phyloP scores from a whole-genome alignment of 2,797 vertebrate species.

The Limnodromus scolopaceus region DNA sequence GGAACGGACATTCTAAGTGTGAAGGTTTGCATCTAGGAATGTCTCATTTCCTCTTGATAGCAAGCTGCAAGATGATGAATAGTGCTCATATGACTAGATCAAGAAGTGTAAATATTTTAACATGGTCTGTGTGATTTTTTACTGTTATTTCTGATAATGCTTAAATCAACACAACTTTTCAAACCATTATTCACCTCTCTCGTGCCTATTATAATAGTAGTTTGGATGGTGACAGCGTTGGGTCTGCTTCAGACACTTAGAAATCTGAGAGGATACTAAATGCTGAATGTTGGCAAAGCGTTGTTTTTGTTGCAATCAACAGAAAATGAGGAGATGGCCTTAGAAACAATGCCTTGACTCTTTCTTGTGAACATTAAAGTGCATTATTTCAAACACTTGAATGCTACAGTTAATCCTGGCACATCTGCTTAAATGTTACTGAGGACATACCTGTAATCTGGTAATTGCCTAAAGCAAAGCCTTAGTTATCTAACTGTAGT shows the following conservation, averaged over 20 bases:
- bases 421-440: neutral
- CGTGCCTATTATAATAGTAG: neutral
- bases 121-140: neutral
- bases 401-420: neutral
- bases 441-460: neutral
- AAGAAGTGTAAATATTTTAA: neutral
- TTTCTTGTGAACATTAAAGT: neutral
- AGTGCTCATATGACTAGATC: neutral
- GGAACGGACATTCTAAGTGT: neutral
- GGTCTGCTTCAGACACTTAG: neutral
- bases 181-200: neutral
- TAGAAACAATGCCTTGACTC: neutral
- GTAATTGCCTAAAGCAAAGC: neutral
- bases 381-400: neutral
- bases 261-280: neutral
- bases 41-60: neutral
- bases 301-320: neutral
- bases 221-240: neutral
- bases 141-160: neutral
- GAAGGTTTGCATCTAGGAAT: neutral
- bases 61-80: neutral
- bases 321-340: neutral
- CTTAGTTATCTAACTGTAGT: neutral
- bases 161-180: neutral
- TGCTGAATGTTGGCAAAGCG: neutral